Percentiles rank a stretch among this genome's conserved stretches.
phyloP scores from a whole-genome alignment of 2,888 invertebrate species.

The Melieria crassipennis region DNA sequence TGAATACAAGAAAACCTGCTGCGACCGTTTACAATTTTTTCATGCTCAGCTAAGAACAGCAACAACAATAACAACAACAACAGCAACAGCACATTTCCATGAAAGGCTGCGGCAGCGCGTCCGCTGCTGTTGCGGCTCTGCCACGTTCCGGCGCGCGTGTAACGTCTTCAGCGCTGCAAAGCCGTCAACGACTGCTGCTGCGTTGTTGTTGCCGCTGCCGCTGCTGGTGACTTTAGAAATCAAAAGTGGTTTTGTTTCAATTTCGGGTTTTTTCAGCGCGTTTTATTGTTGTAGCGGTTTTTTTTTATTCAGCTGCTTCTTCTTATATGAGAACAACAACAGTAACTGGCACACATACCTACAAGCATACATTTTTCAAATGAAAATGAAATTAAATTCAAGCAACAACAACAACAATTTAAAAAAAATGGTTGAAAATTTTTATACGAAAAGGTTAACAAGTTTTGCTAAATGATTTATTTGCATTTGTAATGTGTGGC shows the following conservation, averaged over 20 bases:
- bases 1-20: neutral
- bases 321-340: neutral
- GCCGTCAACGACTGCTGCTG: neutral
- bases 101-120: constrained; percentile 22
- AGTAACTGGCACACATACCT: neutral
- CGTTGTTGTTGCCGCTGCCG: neutral
- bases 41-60: neutral
- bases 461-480: constrained; percentile 60
- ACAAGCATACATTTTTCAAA: constrained; percentile 19
- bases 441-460: constrained; percentile 58
- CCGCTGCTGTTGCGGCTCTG: neutral
- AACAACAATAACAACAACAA: constrained; percentile 21
- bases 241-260: constrained; percentile 19
- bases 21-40: no score
- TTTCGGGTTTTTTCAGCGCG: constrained; percentile 5
- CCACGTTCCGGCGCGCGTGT: neutral
- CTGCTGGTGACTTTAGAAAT: constrained; percentile 22
- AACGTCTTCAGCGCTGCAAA: neutral
- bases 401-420: constrained; percentile 1
- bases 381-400: constrained; percentile 34
- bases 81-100: constrained; percentile 31
- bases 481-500: constrained; percentile 48
- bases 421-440: constrained; percentile 18
- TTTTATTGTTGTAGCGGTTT: neutral
- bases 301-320: neutral